Percentiles rank a stretch among this genome's conserved stretches.
Evolutionary conservation across 2,888 invertebrate genomes (phyloP).

Genomic region (Serrognathus titanus): DNA sequence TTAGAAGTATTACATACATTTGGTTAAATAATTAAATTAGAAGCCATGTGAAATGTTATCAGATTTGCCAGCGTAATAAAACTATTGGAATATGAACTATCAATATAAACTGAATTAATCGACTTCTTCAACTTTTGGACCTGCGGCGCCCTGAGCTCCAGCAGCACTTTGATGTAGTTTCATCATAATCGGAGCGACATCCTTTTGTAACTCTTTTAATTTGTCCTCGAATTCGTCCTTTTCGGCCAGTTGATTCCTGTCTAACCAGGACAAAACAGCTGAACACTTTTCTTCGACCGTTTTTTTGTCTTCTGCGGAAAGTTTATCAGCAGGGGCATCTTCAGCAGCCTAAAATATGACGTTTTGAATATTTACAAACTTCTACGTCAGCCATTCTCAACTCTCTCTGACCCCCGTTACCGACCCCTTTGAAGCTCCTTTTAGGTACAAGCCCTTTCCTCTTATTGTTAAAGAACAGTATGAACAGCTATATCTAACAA

Average conservation of each 20-base stretch:
- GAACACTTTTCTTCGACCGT: slow-evolving; percentile 65
- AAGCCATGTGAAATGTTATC: no score
- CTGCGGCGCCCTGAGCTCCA: slow-evolving; percentile 43
- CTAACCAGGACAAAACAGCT: slow-evolving; percentile 75
- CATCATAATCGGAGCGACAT: slow-evolving; percentile 77
- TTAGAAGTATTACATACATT: no score
- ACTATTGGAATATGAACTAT: no score
- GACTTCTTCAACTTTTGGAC: slow-evolving; percentile 66
- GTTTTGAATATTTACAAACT: slow-evolving; percentile 4
- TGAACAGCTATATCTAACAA: no score
- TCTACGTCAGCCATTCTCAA: not conserved
- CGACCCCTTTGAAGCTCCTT: no score
- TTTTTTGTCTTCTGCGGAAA: slow-evolving; percentile 69
- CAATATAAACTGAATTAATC: slow-evolving; percentile 49
- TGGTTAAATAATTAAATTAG: no score
- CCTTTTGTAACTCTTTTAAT: slow-evolving; percentile 69
- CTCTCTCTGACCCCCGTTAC: no score
- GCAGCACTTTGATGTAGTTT: slow-evolving; percentile 68
- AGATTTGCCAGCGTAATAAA: no score
- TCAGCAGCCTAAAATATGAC: slow-evolving; percentile 56
- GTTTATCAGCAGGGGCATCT: slow-evolving; percentile 60
- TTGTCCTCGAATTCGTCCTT: slow-evolving; percentile 75
- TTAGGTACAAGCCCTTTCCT: no score
- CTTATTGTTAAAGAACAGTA: no score
- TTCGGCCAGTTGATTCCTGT: slow-evolving; percentile 72